Percentiles rank a stretch among this genome's conserved stretches.
Conservation (phyloP, 92 coral and sea anemone species). For the Parazoanthus darwini region DNA sequence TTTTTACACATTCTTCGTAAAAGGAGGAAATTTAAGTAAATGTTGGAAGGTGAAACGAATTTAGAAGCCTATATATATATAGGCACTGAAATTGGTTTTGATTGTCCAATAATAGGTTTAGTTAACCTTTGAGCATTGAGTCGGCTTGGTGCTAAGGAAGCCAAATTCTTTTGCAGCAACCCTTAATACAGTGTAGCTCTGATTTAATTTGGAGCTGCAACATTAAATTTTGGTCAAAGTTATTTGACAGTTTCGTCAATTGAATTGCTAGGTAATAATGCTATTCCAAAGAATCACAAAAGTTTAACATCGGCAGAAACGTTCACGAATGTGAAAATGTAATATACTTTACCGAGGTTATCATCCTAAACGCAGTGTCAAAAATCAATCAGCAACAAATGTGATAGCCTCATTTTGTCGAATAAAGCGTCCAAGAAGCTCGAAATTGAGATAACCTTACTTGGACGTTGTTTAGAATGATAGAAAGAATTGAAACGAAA, state of each 20-base stretch:
- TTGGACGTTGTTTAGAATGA: background rate
- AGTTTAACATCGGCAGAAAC: background rate
- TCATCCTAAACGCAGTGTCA: background rate
- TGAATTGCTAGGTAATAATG: background rate
- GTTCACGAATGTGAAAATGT: too few relatives aligned
- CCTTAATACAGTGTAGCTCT: background rate
- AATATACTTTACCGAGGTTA: too few relatives aligned
- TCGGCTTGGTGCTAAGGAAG: background rate
- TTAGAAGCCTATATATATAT: too few relatives aligned
- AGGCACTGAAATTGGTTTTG: too few relatives aligned
- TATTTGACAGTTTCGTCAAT: background rate
- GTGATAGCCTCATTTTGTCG: too few relatives aligned
- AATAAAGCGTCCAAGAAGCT: background rate
- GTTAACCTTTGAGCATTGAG: too few relatives aligned
- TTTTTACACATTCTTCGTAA: background rate
- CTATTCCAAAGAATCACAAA: background rate
- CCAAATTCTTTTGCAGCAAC: background rate
- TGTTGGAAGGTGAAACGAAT: background rate
- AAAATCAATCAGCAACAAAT: too few relatives aligned
- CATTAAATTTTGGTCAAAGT: too few relatives aligned
- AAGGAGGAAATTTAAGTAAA: background rate
- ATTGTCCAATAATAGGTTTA: too few relatives aligned
- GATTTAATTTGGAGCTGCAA: background rate
- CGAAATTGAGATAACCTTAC: background rate
- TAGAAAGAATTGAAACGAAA: background rate